Base-by-base conservation (phyloP, 2,797 vertebrate species). In the Micropoecilia bifurca region DNA sequence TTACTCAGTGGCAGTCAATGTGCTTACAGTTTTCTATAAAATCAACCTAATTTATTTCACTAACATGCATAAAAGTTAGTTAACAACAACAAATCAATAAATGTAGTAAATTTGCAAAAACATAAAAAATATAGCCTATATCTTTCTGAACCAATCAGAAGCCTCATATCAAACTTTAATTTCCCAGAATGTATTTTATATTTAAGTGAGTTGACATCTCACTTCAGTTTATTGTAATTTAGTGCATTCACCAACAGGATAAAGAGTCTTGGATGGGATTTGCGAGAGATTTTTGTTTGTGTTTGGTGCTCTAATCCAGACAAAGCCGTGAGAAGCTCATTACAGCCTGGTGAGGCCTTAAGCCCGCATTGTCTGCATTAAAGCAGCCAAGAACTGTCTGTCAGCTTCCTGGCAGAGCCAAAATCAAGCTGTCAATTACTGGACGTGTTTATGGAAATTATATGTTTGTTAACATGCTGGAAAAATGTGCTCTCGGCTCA, bases 341-440 rank as follows among this genome's bases (percentile, higher is more conserved):
- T 95, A 95, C 87, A 91, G 89, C 88, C 91, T 85, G 88, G 90
- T 90, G 87, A 93, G 92, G 92, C 93, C 94, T 92, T 94, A 92
- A 94, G 87, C 83, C 85, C 82, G 84, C 82, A 85, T 90, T 76
- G 89, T 83, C 87, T 91, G 91, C 92, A 93, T 95, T 95, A 95
- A 95, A 93, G 91, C 93, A 94, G 91, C 93, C 91, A 89, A 91
- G 91, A 90, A 88, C 86, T 90, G 93, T 92, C 94, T 95, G 93
- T 95, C 93, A 95, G 93, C 91, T 90, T 86, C 83, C 91, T 93
- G 94, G 92, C 92, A 94, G 92, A 95, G 92, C 95, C 90, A 93
- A 96, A 96, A 96, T 96, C 96, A 97, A 96, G 93, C 92, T 96
- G 95, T 92, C 96, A 97, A 96, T 96, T 91, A 96, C 92, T 92